These are phyloP conservation scores for Labeo catla DNA, from an alignment of 2,113 vertebrate species.

Conservation along the genomic window DNA sequence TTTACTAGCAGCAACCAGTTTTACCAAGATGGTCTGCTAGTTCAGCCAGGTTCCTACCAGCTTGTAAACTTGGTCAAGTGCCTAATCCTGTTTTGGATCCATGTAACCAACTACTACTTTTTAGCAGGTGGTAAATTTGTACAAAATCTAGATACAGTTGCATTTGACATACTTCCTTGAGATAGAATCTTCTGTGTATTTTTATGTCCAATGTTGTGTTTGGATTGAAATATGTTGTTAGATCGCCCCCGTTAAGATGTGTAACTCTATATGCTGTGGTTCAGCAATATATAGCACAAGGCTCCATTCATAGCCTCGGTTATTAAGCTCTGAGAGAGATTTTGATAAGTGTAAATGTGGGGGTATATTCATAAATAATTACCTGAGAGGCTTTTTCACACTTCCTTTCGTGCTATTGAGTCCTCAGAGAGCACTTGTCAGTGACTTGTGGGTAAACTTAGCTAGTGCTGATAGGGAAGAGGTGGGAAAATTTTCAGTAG, in stretches of 20 bases:
- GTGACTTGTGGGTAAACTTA: conserved; percentile 53
- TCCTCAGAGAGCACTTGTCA: conserved; percentile 43
- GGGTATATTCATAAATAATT: conserved; percentile 50
- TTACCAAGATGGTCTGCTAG: neutral
- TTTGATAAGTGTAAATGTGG: conserved; percentile 36
- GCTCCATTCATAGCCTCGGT: conserved; percentile 18
- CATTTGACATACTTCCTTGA: neutral
- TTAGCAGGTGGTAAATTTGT: neutral
- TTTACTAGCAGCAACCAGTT: neutral
- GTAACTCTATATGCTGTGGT: neutral
- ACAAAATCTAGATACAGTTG: neutral
- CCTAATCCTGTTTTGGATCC: neutral
- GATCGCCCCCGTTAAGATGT: neutral
- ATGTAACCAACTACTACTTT: neutral
- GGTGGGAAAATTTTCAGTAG: conserved; percentile 29
- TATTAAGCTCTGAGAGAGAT: conserved; percentile 45
- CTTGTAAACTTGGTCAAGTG: neutral
- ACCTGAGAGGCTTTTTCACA: conserved; percentile 1
- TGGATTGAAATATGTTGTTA: neutral
- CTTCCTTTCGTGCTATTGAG: conserved; percentile 2
- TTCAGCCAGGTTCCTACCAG: neutral
- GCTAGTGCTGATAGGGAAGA: conserved; percentile 44
- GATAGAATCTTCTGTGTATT: neutral
- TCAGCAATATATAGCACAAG: conserved; percentile 22
- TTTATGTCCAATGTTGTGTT: neutral